Percentiles rank a stretch among this genome's conserved stretches.
Conservation (phyloP, 2,113 vertebrate genomes). For the Nannobrachium achirus region DNA sequence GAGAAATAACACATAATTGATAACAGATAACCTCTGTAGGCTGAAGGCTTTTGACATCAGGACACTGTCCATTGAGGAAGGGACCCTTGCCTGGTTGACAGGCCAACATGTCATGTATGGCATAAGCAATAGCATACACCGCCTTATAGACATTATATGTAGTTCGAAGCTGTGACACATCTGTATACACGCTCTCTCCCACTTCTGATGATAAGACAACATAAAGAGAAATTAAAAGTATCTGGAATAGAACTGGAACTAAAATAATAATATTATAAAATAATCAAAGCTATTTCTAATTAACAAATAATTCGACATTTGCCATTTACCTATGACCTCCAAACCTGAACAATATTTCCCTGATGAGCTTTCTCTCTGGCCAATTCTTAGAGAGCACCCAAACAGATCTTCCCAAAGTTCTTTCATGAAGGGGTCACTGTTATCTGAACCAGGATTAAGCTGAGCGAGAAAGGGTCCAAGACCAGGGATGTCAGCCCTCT, state of each 20-base stretch:
- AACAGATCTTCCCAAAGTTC: conserved; percentile 71
- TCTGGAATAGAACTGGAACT: background rate
- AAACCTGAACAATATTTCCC: conserved; percentile 49
- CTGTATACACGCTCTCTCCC: conserved; percentile 44
- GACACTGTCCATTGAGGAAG: conserved; percentile 46
- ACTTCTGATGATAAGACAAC: conserved; percentile 14
- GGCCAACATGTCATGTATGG: conserved; percentile 62
- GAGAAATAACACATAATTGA: background rate
- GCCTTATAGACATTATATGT: conserved; percentile 72
- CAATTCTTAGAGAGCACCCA: conserved; percentile 54
- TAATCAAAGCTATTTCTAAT: background rate
- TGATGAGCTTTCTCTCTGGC: background rate
- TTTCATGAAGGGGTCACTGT: conserved; percentile 58
- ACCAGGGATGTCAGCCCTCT: conserved; percentile 53
- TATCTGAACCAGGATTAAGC: conserved; percentile 34
- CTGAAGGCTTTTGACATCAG: conserved; percentile 42
- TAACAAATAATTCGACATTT: background rate
- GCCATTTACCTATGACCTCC: conserved; percentile 50
- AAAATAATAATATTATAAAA: background rate
- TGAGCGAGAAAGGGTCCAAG: conserved; percentile 58
- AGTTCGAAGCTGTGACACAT: conserved; percentile 58
- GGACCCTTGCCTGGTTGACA: conserved; percentile 47
- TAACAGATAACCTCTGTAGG: conserved; percentile 51
- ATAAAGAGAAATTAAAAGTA: background rate
- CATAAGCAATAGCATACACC: conserved; percentile 66